Conservation (phyloP, 2,888 invertebrate genomes). For the Melipona bicolor region DNA sequence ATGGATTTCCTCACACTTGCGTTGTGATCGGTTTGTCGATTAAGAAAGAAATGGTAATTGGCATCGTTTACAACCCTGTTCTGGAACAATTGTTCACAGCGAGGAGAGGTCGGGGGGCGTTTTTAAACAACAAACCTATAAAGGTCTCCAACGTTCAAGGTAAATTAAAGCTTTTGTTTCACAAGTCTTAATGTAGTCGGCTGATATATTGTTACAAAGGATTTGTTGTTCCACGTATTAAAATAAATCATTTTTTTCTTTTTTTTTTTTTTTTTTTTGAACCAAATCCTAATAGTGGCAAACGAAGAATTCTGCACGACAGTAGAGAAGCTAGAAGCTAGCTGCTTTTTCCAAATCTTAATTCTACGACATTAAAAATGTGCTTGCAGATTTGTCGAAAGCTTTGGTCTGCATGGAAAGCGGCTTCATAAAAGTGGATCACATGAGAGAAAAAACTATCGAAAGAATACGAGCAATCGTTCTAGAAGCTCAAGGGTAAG, state of each 20-base stretch:
- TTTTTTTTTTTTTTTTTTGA: no score
- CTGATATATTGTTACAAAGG: background rate
- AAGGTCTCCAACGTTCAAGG: conserved; percentile 86
- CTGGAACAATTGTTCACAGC: conserved; percentile 90
- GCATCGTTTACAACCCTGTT: conserved; percentile 92
- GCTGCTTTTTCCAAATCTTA: background rate
- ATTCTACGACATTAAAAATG: background rate
- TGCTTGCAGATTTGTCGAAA: conserved; percentile 77
- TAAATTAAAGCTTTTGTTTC: conserved; percentile 64
- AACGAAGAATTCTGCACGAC: background rate
- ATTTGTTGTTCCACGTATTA: background rate
- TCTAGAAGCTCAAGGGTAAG: conserved; percentile 78
- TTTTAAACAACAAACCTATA: conserved; percentile 89
- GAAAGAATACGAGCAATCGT: conserved; percentile 77
- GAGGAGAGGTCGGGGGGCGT: conserved; percentile 90
- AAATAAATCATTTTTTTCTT: background rate
- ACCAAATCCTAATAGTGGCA: background rate
- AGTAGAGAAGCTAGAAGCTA: background rate
- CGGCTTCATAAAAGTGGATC: conserved; percentile 79
- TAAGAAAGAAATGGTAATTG: conserved; percentile 87
- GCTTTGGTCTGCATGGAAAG: conserved; percentile 80
- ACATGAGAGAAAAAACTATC: conserved; percentile 75
- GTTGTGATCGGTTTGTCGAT: conserved; percentile 89
- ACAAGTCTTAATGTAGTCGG: background rate
- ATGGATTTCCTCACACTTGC: conserved; percentile 88